Evolutionary conservation across 2,797 vertebrate genomes (phyloP), one percentile per base, ranked within the genome.

Genomic region (Chloroceryle inda): DNA sequence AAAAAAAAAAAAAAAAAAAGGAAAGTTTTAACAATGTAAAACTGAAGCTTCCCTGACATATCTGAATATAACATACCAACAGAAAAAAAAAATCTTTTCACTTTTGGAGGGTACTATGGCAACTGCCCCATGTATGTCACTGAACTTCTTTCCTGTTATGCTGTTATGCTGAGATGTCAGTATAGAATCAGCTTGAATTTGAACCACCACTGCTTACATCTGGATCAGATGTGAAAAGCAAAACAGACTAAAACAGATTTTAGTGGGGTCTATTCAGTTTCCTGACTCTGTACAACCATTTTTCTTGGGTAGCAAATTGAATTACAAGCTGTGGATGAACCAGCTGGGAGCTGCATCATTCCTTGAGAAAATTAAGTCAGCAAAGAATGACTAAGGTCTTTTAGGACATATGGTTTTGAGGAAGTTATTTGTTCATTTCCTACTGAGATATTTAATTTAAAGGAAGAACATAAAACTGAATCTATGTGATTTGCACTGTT

Each of bases 121-220:
- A 59, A 37, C 20, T 63, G 8, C 0, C 5, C 2, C 4, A 10
- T 18, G 2, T 68, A 52, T 37, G 23, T 45, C 6, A 69, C 3
- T 20, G 33, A 78, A 76, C 42, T 7, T n/a, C 15, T 78, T 33
- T 37, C 68, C 7, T 56, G 87, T 42, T 71, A 63, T 19, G 3
- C 44, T 35, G 35, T 35, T 35, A 35, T 35, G 35, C 35, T 73
- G 14, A 22, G 17, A 17, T 5, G 2, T 24, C 47, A 76, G 8
- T 27, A 37, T 22, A 50, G 22, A 90, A 22, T 61, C 24, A 77
- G 26, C 40, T 69, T 74, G 7, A 5, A n/a, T 47, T 73, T 40
- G 42, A 80, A 72, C 22, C 11, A 77, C 33, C 21, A 21, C 8
- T 21, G 5, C 18, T 85, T 68, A 38, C 11, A 74, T 11, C 3